Base-by-base conservation (phyloP, 2,888 invertebrate genomes). In the Dinocampus coccinellae region DNA sequence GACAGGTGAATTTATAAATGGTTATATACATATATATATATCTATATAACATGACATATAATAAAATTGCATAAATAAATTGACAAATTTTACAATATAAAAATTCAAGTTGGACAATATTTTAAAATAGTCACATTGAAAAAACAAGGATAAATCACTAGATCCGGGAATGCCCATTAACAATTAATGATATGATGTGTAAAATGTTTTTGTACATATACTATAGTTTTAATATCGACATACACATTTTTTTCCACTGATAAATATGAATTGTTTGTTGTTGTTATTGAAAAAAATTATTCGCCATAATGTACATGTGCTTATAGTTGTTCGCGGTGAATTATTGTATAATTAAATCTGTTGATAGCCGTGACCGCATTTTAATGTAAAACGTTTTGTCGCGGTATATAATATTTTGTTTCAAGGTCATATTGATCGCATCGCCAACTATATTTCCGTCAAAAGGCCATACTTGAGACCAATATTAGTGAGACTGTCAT, bases 391-490 rank as follows among this genome's bases (percentile, higher is more conserved):
- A 16, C 29, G 29, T 29, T 47, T 10, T 47, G 47, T 7, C 47
- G 20, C 22, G 20, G 4, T 3, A 53, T 53, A 20, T n/a, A 7
- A 53, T 55, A 22, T 22, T 13, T 24, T 26, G 16, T 60, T n/a
- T 16, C 42, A 24, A 22, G 11, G 22, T 4, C 42, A n/a, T 4
- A 75, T 75, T 67, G 69, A 64, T 69, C 58, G 58, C 11, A 9
- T 36, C 53, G 22, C 11, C 58, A 47, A 60, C 66, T 78, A 89
- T 75, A 89, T 88, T 78, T 90, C 89, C 20, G 89, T 89, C 73
- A 91, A 83, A 71, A 91, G 85, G 63, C 90, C 90, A 75, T 90
- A 88, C 77, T 88, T 89, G 70, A 90, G 85, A 47, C 91, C 91
- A 53, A 91, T 81, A 76, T 90, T 89, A 29, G 90, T 89, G 67